Evolutionary conservation across 2,113 vertebrate genomes (phyloP).

Genomic region (Bubo blakistoni): DNA sequence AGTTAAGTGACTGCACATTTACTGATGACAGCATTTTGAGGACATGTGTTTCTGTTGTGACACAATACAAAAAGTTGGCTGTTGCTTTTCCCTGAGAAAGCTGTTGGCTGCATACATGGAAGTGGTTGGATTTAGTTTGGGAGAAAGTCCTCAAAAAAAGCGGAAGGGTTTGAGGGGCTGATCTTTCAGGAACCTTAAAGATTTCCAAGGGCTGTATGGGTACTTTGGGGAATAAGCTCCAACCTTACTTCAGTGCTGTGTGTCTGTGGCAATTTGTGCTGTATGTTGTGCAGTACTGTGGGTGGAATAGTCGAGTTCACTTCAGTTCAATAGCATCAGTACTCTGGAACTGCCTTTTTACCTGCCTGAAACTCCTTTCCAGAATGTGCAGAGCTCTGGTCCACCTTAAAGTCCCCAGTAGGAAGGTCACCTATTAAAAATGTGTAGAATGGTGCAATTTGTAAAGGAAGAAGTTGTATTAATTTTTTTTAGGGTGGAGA

Average conservation of each 20-base stretch:
- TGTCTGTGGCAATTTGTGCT: neutral
- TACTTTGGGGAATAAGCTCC: neutral
- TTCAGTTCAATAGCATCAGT: neutral
- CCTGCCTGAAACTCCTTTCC: neutral
- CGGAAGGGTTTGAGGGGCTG: neutral
- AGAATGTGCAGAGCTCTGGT: neutral
- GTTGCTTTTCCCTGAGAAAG: neutral
- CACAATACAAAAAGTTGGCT: neutral
- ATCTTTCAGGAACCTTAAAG: neutral
- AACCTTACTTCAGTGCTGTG: neutral
- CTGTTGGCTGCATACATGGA: neutral
- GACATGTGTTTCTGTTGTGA: neutral
- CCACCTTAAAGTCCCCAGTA: neutral
- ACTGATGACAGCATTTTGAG: neutral
- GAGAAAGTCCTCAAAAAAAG: neutral
- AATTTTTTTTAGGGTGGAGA: neutral
- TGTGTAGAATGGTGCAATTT: neutral
- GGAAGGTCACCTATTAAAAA: neutral
- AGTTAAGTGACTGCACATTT: neutral
- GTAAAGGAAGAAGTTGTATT: neutral
- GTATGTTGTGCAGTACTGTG: neutral
- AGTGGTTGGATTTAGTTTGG: neutral
- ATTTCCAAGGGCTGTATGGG: neutral
- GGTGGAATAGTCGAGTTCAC: neutral
- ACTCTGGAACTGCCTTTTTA: neutral